Conservation (phyloP, 2,888 invertebrate species). For the Fabriciana adippe region DNA sequence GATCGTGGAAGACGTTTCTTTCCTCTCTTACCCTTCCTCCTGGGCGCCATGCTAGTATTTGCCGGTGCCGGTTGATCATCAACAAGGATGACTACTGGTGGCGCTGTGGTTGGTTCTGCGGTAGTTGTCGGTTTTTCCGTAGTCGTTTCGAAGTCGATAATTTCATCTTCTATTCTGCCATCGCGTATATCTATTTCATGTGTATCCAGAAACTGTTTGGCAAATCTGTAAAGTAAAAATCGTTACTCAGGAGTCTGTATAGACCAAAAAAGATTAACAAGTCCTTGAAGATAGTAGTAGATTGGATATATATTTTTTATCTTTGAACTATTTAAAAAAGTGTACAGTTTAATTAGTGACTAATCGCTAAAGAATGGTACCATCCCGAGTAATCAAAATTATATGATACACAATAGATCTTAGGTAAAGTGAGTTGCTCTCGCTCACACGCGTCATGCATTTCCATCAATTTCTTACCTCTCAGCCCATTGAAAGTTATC, state of each 20-base stretch:
- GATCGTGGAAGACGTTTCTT: constrained; percentile 67
- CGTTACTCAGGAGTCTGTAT: too few relatives aligned
- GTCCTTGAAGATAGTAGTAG: too few relatives aligned
- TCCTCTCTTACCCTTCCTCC: constrained; percentile 62
- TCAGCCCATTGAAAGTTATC: constrained; percentile 90
- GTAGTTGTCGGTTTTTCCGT: constrained; percentile 58
- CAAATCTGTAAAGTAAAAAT: constrained; percentile 73
- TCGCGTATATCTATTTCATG: constrained; percentile 80
- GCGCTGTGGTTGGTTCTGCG: constrained; percentile 57
- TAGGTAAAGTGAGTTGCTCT: too few relatives aligned
- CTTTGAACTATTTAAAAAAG: too few relatives aligned
- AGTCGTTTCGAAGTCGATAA: constrained; percentile 63
- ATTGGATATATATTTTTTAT: too few relatives aligned
- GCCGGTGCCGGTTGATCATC: constrained; percentile 73
- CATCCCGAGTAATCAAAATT: too few relatives aligned
- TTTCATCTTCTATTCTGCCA: constrained; percentile 64
- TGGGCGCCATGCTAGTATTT: constrained; percentile 60
- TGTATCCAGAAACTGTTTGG: constrained; percentile 87
- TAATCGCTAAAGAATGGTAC: too few relatives aligned
- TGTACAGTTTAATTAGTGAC: too few relatives aligned
- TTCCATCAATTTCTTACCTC: constrained; percentile 51
- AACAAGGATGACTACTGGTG: constrained; percentile 72
- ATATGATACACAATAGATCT: too few relatives aligned
- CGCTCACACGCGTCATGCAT: too few relatives aligned
- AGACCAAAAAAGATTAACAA: too few relatives aligned